Percentiles rank a stretch among this genome's conserved stretches.
Evolutionary conservation across 2,888 invertebrate genomes (phyloP).

Genomic region (Leucoma salicis): DNA sequence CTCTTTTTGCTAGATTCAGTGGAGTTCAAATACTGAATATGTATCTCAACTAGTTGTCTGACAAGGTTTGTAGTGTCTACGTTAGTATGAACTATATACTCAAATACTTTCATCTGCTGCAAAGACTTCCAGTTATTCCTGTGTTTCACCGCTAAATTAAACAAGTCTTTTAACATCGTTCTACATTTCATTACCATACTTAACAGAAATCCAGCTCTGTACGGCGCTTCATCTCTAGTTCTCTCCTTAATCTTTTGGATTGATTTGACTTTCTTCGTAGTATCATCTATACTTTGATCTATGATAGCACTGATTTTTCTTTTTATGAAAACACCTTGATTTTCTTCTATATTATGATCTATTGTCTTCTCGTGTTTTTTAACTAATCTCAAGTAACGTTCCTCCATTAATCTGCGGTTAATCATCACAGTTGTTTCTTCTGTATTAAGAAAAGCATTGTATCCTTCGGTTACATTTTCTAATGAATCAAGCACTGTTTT

Average conservation of each 20-base stretch:
- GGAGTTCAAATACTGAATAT: slow-evolving; percentile 49
- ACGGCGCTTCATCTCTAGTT: slow-evolving; percentile 43
- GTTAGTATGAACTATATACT: slow-evolving; percentile 66
- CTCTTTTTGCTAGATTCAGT: too few species aligned
- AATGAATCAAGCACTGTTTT: too few species aligned
- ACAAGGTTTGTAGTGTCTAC: slow-evolving; percentile 65
- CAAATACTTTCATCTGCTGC: slow-evolving; percentile 67
- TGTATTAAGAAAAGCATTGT: too few species aligned
- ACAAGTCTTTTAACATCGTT: slow-evolving; percentile 60
- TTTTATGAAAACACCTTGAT: slow-evolving; percentile 56
- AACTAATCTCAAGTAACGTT: neutral
- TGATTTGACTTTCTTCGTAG: slow-evolving; percentile 47
- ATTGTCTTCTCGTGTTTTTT: neutral
- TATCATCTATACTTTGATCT: slow-evolving; percentile 58
- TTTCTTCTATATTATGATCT: slow-evolving; percentile 3
- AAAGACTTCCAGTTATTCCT: slow-evolving; percentile 64
- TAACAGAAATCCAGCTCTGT: slow-evolving; percentile 60
- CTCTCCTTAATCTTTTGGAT: slow-evolving; percentile 43
- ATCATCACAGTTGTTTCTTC: neutral
- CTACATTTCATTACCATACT: slow-evolving; percentile 63
- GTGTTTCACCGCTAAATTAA: slow-evolving; percentile 65
- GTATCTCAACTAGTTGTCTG: slow-evolving; percentile 59
- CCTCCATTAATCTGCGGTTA: neutral
- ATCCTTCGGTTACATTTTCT: too few species aligned
- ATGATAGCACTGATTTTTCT: slow-evolving; percentile 56